Percentiles rank a stretch among this genome's conserved stretches.
Evolutionary conservation across 2,888 invertebrate genomes (phyloP).

Genomic region (Anorthoa munda): DNA sequence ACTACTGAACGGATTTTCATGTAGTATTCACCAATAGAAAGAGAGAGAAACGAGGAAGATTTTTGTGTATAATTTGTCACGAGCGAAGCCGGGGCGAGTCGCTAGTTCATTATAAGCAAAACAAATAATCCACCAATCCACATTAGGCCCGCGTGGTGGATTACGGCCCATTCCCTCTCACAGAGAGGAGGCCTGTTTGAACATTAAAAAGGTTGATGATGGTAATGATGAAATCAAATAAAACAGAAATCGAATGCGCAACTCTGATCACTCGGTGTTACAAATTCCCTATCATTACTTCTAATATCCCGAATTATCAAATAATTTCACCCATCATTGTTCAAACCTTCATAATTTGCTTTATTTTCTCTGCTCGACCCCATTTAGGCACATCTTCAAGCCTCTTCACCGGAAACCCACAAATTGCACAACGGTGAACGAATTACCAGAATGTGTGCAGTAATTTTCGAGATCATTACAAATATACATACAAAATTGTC

Average conservation of each 20-base stretch:
- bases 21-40: too few relatives aligned
- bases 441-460: slow-evolving; percentile 50
- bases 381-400: slow-evolving; percentile 43
- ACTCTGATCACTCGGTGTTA: neutral
- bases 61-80: too few relatives aligned
- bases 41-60: too few relatives aligned
- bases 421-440: slow-evolving; percentile 59
- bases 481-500: slow-evolving; percentile 60
- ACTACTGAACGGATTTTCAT: too few relatives aligned
- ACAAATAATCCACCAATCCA: too few relatives aligned
- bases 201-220: too few relatives aligned
- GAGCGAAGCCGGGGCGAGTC: too few relatives aligned
- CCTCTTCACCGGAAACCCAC: slow-evolving; percentile 53
- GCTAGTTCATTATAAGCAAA: neutral
- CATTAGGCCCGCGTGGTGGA: too few relatives aligned
- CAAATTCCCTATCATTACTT: slow-evolving; percentile 27
- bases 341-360: slow-evolving; percentile 42
- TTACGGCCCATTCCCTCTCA: too few relatives aligned
- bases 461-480: slow-evolving; percentile 63
- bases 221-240: neutral
- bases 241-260: neutral
- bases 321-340: slow-evolving; percentile 34
- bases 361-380: slow-evolving; percentile 43
- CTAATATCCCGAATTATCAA: slow-evolving; percentile 27
- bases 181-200: too few relatives aligned